Evolutionary conservation across 2,113 vertebrate species (phyloP), one percentile per base, ranked within the genome.

Genomic region (Maccullochella peelii): DNA sequence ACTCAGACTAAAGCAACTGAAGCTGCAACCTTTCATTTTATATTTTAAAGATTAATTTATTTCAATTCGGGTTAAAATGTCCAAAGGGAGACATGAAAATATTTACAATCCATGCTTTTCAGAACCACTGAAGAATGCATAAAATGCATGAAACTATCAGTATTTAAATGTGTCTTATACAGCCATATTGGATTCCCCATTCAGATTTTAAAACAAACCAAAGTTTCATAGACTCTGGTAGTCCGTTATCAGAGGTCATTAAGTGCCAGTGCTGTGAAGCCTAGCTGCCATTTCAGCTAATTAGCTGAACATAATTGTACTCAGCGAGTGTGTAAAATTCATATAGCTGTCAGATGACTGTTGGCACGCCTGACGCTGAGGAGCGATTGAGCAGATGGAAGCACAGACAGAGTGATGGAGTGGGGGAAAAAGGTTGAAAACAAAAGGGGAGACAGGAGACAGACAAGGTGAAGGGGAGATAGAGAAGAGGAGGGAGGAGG

Each of bases 311-410:
- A 25, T 89, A 82, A 91, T 80, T 84, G 58, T 30, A 59, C 68
- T 84, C 23, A 7, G 63, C 3, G 42, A 83, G 73, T 67, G 76
- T 58, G 70, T 89, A 80, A 84, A 84, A 89, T 74, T 85, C 77
- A 84, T 82, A 86, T 47, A 79, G 84, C 86, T 84, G 86, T 89
- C 83, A 76, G 63, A 78, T 12, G n/a, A 44, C 62, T 69, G 84
- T 76, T 49, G 27, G 63, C 52, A 18, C 25, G 30, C 8, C 15
- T 2, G 72, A 63, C 36, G 36, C 59, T 0, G 38, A 73, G 61
- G 71, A 82, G 71, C 30, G 20, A 65, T 52, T 3, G 75, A 75
- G 77, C 81, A 89, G 83, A 90, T 80, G 79, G 81, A 73, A 25
- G 73, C 49, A 11, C 21, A 58, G 80, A 84, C 81, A 77, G 83